Evolutionary conservation across 1,140 invertebrate genomes (phyloP).

Genomic region (Hirudo medicinalis): DNA sequence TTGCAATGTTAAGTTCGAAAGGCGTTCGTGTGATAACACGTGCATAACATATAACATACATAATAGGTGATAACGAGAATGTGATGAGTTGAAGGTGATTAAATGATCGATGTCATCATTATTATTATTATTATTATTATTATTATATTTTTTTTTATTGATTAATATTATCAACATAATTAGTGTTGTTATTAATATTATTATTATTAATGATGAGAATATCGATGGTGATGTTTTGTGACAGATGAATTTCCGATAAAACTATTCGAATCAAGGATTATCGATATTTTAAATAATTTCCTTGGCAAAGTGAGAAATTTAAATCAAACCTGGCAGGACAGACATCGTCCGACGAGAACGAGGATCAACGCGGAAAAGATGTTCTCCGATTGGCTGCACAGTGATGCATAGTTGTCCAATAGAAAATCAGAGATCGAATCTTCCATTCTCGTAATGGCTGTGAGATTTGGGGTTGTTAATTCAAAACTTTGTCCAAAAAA

Average conservation of each 20-base stretch:
- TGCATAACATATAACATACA: too few relatives aligned
- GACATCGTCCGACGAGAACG: background rate
- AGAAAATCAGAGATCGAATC: background rate
- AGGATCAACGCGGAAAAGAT: slow-evolving; percentile 9
- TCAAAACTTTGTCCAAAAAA: background rate
- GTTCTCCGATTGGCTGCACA: slow-evolving; percentile 13
- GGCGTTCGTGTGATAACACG: too few relatives aligned
- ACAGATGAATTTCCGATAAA: background rate
- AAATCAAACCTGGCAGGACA: background rate
- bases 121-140: slow-evolving; percentile 1
- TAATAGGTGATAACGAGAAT: too few relatives aligned
- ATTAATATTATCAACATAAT: background rate
- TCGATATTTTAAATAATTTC: too few relatives aligned
- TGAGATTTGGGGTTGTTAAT: background rate
- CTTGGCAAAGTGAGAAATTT: too few relatives aligned
- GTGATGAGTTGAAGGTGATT: too few relatives aligned
- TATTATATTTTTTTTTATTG: too few relatives aligned
- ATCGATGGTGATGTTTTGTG: background rate
- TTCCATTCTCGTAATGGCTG: background rate
- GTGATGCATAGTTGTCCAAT: background rate
- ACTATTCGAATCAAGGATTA: too few relatives aligned
- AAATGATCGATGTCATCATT: too few relatives aligned
- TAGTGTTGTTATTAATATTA: background rate
- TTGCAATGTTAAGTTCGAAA: too few relatives aligned
- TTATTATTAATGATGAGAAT: background rate